Percentiles rank a stretch among this genome's conserved stretches.
These are phyloP conservation scores for Xenops minutus DNA, from an alignment of 2,797 vertebrate genomes.

Conservation along the genomic window DNA sequence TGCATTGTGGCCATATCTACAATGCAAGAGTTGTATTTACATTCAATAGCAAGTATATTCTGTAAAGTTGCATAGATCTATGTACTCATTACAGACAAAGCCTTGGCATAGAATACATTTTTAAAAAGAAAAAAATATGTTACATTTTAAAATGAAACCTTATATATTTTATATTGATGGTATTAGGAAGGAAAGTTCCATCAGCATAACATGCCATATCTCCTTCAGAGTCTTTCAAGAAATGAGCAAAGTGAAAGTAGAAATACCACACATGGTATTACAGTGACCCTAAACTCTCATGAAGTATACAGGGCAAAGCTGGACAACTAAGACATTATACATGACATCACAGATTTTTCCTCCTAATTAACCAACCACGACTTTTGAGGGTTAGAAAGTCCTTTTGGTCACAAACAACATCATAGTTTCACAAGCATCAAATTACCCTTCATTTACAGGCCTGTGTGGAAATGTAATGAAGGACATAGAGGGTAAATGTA, in stretches of 20 bases:
- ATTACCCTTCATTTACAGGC: background rate
- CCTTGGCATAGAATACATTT: rapidly evolving
- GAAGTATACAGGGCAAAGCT: rapidly evolving
- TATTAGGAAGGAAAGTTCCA: background rate
- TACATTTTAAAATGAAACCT: background rate
- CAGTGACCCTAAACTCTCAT: background rate
- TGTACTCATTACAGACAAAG: background rate
- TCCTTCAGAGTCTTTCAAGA: background rate
- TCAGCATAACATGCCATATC: rapidly evolving
- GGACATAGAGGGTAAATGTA: background rate
- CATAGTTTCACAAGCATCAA: background rate
- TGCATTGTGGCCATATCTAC: background rate
- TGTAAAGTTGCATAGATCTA: background rate
- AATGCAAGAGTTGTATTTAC: background rate
- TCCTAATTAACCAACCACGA: background rate
- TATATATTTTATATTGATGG: no score
- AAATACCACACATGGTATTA: background rate
- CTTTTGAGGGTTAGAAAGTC: background rate
- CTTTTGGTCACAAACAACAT: background rate
- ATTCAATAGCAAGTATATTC: background rate
- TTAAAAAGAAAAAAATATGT: background rate
- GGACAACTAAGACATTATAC: background rate
- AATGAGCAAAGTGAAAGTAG: background rate
- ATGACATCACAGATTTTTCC: background rate
- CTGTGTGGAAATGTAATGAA: background rate